Base-by-base conservation (phyloP, 2,888 invertebrate genomes). In the Linnaemya vulpina region DNA sequence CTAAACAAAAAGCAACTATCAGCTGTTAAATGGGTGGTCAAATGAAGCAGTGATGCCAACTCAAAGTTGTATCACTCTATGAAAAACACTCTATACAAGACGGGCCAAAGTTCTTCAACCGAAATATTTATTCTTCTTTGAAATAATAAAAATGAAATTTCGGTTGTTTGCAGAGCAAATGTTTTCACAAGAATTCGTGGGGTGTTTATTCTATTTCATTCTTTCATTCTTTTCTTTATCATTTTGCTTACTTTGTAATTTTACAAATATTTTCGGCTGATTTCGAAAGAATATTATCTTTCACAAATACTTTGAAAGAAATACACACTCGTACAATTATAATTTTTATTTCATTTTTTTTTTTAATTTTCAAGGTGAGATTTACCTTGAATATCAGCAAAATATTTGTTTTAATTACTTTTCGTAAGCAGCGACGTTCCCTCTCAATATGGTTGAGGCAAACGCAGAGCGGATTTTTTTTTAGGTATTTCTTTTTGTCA, bases 361-460 rank as follows among this genome's bases (percentile, higher is more conserved):
- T 75, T 43, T 13, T 22, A 70, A 46, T 65, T 68, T 76, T 84
- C 83, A 78, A 83, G 78, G 78, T 83, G 40, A 75, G 51, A 71
- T 49, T 60, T 73, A 75, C 74, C 71, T 75, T 79, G 74, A 68
- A 68, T 51, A 43, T 74, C 20, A 55, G 65, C 51, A 63, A n/a
- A 35, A 43, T 68, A 38, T 40, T 49, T 46, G 4, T 15, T 60
- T 60, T 25, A 38, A 30, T 60, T 35, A 10, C 58, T 62, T 62
- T 38, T 38, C 38, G 38, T 62, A 38, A 62, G 17, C 4, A 20
- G n/a, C n/a, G 8, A 17, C 4, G 13, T 38, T 62, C 22, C 22
- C 0, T 49, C 25, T 7, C 46, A 58, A 35, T 20, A 20, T 22
- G 46, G 11, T 2, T 30, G 8, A 40, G 3, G 10, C 30, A 30